Percentiles rank a stretch among this genome's conserved stretches.
These are phyloP conservation scores for Neoaliturus tenellus DNA, from an alignment of 2,888 invertebrate species.

Conservation along the genomic window DNA sequence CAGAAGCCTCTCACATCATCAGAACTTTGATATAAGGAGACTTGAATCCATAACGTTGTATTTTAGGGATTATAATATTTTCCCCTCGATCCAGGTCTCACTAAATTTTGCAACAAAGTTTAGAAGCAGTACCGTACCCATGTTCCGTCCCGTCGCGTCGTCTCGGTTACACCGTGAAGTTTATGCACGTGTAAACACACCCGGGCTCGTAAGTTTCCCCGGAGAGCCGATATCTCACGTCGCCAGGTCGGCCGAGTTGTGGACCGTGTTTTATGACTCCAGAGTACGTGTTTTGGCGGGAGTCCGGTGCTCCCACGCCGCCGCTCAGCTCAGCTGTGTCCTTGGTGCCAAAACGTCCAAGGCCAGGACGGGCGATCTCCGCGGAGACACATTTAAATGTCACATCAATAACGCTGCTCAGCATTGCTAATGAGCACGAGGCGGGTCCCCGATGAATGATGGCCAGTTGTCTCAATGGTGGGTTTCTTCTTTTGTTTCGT, in stretches of 20 bases:
- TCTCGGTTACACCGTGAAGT: not conserved
- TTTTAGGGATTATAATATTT: too few relatives aligned
- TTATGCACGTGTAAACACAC: not conserved
- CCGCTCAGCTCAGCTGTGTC: not conserved
- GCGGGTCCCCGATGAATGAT: not conserved
- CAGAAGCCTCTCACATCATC: too few relatives aligned
- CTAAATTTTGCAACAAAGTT: too few relatives aligned
- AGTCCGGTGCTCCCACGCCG: slow-evolving; percentile 2
- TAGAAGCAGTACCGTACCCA: too few relatives aligned
- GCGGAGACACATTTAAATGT: slow-evolving; percentile 15
- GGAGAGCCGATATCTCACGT: not conserved
- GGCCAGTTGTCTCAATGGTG: not conserved
- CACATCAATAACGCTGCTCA: slow-evolving; percentile 19
- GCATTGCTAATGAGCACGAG: slow-evolving; percentile 15
- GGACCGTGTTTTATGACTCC: not conserved
- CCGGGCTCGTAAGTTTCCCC: not conserved
- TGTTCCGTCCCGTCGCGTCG: not conserved
- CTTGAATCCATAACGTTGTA: too few relatives aligned
- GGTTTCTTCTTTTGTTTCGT: slow-evolving; percentile 12
- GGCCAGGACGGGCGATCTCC: not conserved
- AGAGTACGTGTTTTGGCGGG: slow-evolving; percentile 41
- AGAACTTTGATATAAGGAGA: too few relatives aligned
- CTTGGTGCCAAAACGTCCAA: not conserved
- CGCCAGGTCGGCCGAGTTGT: not conserved
- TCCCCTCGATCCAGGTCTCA: too few relatives aligned